A percentile compares a stretch with the other conserved stretches of the same genome.
Conservation (phyloP, 2,888 invertebrate species). For the Mayetiola destructor region DNA sequence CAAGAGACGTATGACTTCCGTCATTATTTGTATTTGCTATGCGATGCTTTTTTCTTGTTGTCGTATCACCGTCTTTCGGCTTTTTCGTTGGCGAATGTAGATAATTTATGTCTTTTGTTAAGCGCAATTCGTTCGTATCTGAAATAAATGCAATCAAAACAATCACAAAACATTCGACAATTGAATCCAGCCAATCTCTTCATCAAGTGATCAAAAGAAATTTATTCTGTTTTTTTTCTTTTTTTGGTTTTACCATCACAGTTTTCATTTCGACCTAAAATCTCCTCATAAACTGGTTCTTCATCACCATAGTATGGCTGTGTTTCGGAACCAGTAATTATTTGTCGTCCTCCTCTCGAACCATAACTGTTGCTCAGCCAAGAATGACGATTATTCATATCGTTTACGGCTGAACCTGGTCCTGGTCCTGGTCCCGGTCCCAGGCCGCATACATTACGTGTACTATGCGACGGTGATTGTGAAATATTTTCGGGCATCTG, state of each 20-base stretch:
- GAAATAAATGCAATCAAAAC: too few species aligned
- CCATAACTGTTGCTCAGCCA: background rate
- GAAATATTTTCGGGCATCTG: conserved; percentile 24
- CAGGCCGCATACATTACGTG: background rate
- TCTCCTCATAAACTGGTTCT: conserved; percentile 34
- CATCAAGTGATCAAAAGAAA: too few species aligned
- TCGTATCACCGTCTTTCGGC: too few species aligned
- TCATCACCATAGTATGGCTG: conserved; percentile 17
- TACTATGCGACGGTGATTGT: background rate
- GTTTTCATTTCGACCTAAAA: conserved; percentile 23
- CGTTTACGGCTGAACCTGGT: background rate
- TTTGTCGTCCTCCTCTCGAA: background rate
- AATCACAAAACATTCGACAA: too few species aligned
- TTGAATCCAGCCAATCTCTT: too few species aligned
- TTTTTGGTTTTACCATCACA: conserved; percentile 9
- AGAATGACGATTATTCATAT: background rate
- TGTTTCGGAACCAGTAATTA: background rate
- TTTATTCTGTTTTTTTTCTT: too few species aligned
- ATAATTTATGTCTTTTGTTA: too few species aligned
- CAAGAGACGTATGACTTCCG: background rate
- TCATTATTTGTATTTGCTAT: background rate
- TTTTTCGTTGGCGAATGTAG: conserved; percentile 8
- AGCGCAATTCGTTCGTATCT: too few species aligned
- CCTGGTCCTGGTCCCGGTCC: too few species aligned
- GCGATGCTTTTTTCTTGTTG: background rate